A percentile compares a stretch with the other conserved stretches of the same genome.
Evolutionary conservation across 2,113 vertebrate genomes (phyloP).

Genomic region (Vidua macroura): DNA sequence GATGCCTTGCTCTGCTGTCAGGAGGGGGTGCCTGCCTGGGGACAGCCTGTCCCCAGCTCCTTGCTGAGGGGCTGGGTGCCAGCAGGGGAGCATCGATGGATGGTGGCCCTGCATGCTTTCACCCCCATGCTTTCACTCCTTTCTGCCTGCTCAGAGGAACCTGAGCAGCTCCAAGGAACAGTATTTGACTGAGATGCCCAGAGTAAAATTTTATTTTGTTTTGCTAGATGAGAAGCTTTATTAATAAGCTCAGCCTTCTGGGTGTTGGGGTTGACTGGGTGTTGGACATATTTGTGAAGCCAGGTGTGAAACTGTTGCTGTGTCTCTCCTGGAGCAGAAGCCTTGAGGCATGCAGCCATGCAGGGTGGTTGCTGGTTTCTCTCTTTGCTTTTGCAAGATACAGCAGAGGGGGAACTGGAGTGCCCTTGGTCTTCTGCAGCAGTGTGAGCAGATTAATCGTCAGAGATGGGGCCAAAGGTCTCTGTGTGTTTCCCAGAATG

Average conservation of each 20-base stretch:
- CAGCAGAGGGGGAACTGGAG: neutral
- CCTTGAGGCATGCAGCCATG: neutral
- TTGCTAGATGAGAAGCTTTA: neutral
- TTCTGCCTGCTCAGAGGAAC: neutral
- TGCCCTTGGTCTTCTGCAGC: neutral
- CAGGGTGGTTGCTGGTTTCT: neutral
- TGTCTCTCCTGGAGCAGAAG: neutral
- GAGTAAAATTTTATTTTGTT: neutral
- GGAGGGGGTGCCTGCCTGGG: neutral
- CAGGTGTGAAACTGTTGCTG: neutral
- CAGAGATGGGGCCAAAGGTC: neutral
- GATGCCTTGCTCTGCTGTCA: accelerated
- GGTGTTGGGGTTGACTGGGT: neutral
- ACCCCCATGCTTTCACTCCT: neutral
- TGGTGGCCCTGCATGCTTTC: accelerated
- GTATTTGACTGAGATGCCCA: neutral
- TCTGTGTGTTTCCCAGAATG: neutral
- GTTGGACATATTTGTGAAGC: neutral
- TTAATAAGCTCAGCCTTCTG: neutral
- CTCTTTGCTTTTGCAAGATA: neutral
- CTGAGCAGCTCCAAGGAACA: neutral
- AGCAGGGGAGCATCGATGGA: neutral
- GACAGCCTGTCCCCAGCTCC: neutral
- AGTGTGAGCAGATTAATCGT: neutral
- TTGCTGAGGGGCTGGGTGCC: neutral